Base-by-base conservation (phyloP, 2,113 vertebrate species). In the Scomber japonicus region DNA sequence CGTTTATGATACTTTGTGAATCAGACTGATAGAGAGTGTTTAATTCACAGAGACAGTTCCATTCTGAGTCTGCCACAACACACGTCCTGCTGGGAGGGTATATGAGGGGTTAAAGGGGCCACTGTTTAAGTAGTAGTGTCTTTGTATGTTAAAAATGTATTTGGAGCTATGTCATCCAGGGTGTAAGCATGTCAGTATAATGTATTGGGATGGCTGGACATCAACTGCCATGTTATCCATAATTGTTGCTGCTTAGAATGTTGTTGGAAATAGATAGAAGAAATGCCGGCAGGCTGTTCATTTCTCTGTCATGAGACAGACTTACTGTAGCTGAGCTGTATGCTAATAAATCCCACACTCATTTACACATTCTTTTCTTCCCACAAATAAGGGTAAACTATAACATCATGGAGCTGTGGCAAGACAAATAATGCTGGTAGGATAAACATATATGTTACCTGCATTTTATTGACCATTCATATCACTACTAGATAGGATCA, bases 91-190 rank as follows among this genome's bases (percentile, higher is more conserved):
- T 27, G 53, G 45, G 55, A 71, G 49, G 16, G 61, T 49, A 75
- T 11, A 5, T 5, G 77, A 63, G 79, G 66, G 71, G 70, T 85
- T 85, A 70, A 78, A 82, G 27, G 60, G 11, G 12, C 49, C 4
- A 31, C 69, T 81, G 44, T 75, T 81, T 75, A 57, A 69, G 54
- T n/a, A 11, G 1, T 15, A 40, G n/a, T 92, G 57, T 80, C 60
- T 59, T 75, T 77, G 89, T 92, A 89, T 95, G 94, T 95, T 92
- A 86, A 92, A 94, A 90, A 94, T 92, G 94, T 95, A 96, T 96
- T 93, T 92, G 84, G 91, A 91, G 85, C 11, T 90, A 89, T 66
- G 91, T 94, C 91, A 81, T 87, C 88, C 81, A 89, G 63, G 62
- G 75, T 89, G 79, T 93, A 87, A 91, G 86, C 57, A 57, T 40